phyloP scores from a whole-genome alignment of 2,113 vertebrate species.

The Bos indicus region DNA sequence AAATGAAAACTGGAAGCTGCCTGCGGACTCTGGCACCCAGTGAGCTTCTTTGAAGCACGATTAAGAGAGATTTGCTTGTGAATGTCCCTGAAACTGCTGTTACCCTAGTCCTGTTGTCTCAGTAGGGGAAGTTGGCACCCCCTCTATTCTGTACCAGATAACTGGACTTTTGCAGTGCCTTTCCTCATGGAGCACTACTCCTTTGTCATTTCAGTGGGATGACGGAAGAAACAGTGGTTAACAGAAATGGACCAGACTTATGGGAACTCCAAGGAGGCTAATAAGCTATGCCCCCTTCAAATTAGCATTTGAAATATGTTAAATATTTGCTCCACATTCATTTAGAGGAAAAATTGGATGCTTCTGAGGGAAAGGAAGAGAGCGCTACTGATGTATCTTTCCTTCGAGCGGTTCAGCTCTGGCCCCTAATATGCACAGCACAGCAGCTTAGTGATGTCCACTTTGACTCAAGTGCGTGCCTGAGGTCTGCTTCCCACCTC shows the following conservation, averaged over 20 bases:
- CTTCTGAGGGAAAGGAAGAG: neutral
- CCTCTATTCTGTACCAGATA: neutral
- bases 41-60: neutral
- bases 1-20: neutral
- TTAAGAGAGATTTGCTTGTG: neutral
- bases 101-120: neutral
- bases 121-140: neutral
- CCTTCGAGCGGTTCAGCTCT: neutral
- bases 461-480: neutral
- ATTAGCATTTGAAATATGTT: neutral
- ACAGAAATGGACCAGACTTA: neutral
- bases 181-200: neutral
- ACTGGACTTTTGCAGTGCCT: neutral
- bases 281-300: neutral
- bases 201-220: neutral
- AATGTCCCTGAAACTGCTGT: neutral
- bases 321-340: neutral
- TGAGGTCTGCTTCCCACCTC: neutral
- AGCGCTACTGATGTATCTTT: neutral
- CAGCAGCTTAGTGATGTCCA: neutral
- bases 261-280: neutral
- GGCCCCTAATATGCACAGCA: neutral
- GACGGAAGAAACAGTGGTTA: neutral
- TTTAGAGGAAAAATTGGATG: neutral
- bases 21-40: neutral